phyloP scores from a whole-genome alignment of 1,140 invertebrate species.

The Drosophila ogumai region DNA sequence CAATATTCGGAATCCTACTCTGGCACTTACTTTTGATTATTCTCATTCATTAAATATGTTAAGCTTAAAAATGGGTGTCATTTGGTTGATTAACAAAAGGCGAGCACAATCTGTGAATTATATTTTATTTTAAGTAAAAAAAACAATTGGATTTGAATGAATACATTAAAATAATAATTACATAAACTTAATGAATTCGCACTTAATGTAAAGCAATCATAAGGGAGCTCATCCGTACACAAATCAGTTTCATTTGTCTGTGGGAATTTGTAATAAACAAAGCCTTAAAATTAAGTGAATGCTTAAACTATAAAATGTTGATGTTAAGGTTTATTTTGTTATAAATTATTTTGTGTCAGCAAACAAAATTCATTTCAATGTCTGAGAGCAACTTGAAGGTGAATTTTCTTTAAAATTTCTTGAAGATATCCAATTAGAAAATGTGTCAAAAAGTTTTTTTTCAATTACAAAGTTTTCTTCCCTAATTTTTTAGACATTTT shows the following conservation, averaged over 20 bases:
- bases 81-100: conserved; percentile 67
- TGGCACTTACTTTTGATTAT: conserved; percentile 36
- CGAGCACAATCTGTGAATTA: conserved; percentile 35
- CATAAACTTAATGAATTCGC: not conserved
- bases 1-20: conserved; percentile 2
- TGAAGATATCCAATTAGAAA: conserved; percentile 1
- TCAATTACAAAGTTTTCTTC: not conserved
- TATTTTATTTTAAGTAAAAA: conserved; percentile 36
- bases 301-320: not conserved
- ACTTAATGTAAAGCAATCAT: not conserved
- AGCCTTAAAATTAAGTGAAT: not conserved
- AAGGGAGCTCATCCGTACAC: not conserved
- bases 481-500: conserved; percentile 13
- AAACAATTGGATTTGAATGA: not conserved
- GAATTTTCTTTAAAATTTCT: not conserved
- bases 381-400: not conserved
- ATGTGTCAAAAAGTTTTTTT: not conserved
- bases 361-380: not conserved
- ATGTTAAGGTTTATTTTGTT: not conserved
- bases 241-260: not conserved
- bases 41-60: conserved; percentile 61
- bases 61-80: conserved; percentile 58
- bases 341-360: too few relatives aligned
- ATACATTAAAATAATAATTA: conserved; percentile 7
- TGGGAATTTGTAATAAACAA: not conserved